Base-by-base conservation (phyloP, 2,888 invertebrate genomes). In the Mystacides longicornis region DNA sequence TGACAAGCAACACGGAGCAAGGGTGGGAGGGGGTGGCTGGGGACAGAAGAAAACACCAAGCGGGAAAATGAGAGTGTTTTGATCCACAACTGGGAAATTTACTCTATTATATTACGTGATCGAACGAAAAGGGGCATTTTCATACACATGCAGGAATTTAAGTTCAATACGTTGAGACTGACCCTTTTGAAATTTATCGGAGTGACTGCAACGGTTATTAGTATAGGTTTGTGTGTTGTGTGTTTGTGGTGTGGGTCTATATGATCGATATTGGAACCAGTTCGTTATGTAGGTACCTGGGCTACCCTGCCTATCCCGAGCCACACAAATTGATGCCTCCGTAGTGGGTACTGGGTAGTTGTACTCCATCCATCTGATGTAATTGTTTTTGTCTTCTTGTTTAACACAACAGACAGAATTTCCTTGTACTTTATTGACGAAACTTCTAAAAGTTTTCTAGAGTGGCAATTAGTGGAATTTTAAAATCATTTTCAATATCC, bases 1-100 rank as follows among this genome's bases (percentile, higher is more conserved):
- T 45, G 45, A 19, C 45, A 19, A 45, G 45, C 37, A 7, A 37
- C 51, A 18, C 33, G 46, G 51, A 23, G 51, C 31, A 27, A 42
- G 23, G 46, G 37, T 49, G 37, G 43, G 46, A 7, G 7, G 22
- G 22, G 49, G 49, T 22, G 45, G 45, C 37, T 21, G 55, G 45
- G 19, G 20, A 21, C 19, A 48, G 23, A 48, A 48, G 48, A 48
- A 48, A 48, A 48, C 48, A 48, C 45, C 19, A 45, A 16, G 48
- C 23, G 48, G 23, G 23, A 23, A 48, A 23, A 48, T 23, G 21
- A 19, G 45, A 37, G 37, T 37, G 37, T 37, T 37, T 14, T 37
- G 37, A 37, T 37, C 37, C 14, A 37, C n/a, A 37, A 27, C 11
- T 11, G 7, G n/a, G 37, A 37, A 14, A 37, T 3, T n/a, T 3